Evolutionary conservation across 37 sponge, comb jelly and placozoan genomes (phyloP), one percentile per base, ranked within the genome.

Genomic region (Geodia barretti): DNA sequence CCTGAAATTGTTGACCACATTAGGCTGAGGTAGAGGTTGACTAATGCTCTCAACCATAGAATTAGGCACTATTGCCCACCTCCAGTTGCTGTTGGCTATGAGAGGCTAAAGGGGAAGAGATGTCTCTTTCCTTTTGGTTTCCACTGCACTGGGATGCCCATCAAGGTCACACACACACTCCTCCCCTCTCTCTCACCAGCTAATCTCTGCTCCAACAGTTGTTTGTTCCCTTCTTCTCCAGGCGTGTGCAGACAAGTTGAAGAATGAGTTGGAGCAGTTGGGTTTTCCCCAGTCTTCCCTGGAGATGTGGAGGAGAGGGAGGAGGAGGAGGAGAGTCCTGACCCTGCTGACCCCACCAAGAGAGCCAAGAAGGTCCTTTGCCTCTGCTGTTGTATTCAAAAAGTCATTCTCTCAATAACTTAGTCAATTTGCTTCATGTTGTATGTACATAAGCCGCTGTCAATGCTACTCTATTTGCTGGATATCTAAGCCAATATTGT

Each of bases 121-220:
- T 94, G 95, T 38, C 89, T 99, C n/a, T 99, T 96, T 74, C 99
- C 99, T 31, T 99, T 99, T 90, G 99, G 86, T 72, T 95, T 92
- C 63, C 99, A 99, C 84, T 99, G 99, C 60, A 99, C 99, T 62
- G 99, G 99, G 39, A 99, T 99, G 99, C 99, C 99, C 1, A 99
- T 99, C 38, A 96, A 87, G 88, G 96, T 95, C 21, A 47, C 58
- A 24, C 58, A 42, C 38, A 31, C 30, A 17, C 54, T 14, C 14
- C 54, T 47, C 54, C 14, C 54, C 54, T 47, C 54, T 47, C 54
- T 47, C 54, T 29, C 62, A 32, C 62, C 31, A 32, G 30, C 54
- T 47, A 7, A 7, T 47, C 54, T 47, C 54, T 47, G 7, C 31
- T 65, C 31, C 23, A 7, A 23, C 32, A 31, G 20, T 37, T 23